Percentiles rank a stretch among this genome's conserved stretches.
Conservation (phyloP, 1,140 invertebrate species). For the Hesperophylax magnus region DNA sequence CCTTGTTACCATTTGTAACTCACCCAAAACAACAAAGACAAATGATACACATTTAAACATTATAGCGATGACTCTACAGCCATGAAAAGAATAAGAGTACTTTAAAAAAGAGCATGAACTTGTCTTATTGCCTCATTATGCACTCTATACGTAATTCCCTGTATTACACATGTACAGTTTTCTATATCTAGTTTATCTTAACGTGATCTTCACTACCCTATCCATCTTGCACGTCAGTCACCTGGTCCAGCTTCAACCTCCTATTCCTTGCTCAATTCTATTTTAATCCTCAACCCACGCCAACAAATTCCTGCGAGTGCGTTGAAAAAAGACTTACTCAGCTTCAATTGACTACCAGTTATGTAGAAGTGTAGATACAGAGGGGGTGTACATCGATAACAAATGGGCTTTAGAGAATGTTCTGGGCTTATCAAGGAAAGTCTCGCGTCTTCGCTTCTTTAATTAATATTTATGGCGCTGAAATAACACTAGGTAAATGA, state of each 20-base stretch:
- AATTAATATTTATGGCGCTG: slow-evolving; percentile 6
- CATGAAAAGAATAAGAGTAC: too few species aligned
- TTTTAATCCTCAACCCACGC: not conserved
- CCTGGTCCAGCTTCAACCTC: not conserved
- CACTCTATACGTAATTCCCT: too few species aligned
- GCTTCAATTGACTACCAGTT: not conserved
- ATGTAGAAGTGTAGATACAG: not conserved
- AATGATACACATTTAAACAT: too few species aligned
- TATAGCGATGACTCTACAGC: too few species aligned
- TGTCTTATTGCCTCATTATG: too few species aligned
- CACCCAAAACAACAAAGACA: too few species aligned
- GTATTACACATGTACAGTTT: too few species aligned
- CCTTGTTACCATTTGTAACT: too few species aligned
- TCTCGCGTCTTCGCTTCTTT: not conserved
- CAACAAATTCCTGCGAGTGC: not conserved
- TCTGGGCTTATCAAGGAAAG: not conserved
- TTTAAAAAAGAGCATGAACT: too few species aligned
- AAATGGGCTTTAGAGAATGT: slow-evolving; percentile 9
- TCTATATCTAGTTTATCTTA: not conserved
- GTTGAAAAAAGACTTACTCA: slow-evolving; percentile 1
- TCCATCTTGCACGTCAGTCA: not conserved
- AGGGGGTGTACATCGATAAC: not conserved
- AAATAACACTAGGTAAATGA: not conserved
- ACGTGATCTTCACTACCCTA: not conserved
- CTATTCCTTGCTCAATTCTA: not conserved